Evolutionary conservation across 2,113 vertebrate species (phyloP), one percentile per base, ranked within the genome.

Genomic region (Ptilonorhynchus violaceus): DNA sequence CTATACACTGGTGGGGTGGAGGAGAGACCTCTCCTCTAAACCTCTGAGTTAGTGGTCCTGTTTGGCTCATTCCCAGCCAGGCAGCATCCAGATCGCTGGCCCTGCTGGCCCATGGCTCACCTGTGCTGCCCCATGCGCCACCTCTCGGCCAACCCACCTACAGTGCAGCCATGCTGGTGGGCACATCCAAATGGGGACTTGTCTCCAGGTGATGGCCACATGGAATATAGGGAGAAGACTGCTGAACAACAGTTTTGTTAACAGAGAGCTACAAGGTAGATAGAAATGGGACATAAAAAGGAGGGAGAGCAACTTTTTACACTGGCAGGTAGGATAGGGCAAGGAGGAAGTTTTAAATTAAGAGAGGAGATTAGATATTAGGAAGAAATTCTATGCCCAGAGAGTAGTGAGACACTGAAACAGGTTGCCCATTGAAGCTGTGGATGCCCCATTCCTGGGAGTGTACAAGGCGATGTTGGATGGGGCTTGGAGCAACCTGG

Each of bases 61-160:
- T 90, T 78, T 74, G 5, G 2, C 28, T 72, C 49, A 14, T 30
- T 87, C 28, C n/a, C 66, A 58, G 39, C 37, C 24, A 35, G 27
- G 33, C 33, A 66, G 13, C 50, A 35, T 33, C 55, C 46, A n/a
- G 31, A 68, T 33, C 59, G 35, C 30, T 50, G 56, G 30, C 4
- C 41, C 64, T 42, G 14, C 18, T 66, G 69, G 27, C 46, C 73
- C 42, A 0, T 78, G 8, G 1, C 47, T 82, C 66, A 28, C 31
- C 15, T 66, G 50, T 7, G 0, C 33, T 66, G 50, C 24, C n/a
- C 24, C 31, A 3, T 19, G 7, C 1, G 0, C 28, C 7, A 5
- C 37, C n/a, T 80, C 53, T 49, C 2, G 2, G 35, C 58, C 50
- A 62, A 5, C 30, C 23, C 5, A 1, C 3, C 2, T 15, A 12